These are phyloP conservation scores for Stenoptilia bipunctidactyla DNA, from an alignment of 2,888 invertebrate genomes.

Conservation along the genomic window DNA sequence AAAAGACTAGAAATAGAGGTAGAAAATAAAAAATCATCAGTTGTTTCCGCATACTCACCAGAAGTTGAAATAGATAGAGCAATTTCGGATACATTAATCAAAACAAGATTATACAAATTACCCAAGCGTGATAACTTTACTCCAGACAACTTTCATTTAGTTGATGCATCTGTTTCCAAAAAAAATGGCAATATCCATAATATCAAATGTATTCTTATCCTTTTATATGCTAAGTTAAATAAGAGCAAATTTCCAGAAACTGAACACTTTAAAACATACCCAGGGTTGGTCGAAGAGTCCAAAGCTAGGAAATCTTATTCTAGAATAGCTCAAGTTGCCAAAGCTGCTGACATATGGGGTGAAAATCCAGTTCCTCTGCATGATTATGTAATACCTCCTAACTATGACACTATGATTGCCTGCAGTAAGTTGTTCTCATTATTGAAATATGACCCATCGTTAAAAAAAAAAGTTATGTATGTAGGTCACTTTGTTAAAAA, in stretches of 20 bases:
- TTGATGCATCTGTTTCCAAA: no score
- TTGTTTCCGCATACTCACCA: constrained; percentile 26
- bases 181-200: no score
- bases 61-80: constrained; percentile 39
- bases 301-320: not conserved
- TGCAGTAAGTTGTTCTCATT: not conserved
- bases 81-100: constrained; percentile 15
- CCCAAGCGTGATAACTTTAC: not conserved
- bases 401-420: not conserved
- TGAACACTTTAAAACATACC: no score
- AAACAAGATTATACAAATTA: not conserved
- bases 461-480: not conserved
- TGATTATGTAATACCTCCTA: not conserved
- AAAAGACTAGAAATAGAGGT: constrained; percentile 34
- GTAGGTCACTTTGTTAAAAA: not conserved
- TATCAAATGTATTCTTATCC: no score
- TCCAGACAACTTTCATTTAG: not conserved
- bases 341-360: not conserved
- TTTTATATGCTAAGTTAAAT: not conserved
- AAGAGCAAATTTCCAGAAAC: not conserved
- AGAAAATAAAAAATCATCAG: constrained; percentile 23
- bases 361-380: not conserved
- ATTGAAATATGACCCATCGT: not conserved
- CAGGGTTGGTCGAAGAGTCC: no score
- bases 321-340: not conserved